Percentiles rank a stretch among this genome's conserved stretches.
phyloP scores from a whole-genome alignment of 2,888 invertebrate species.

The Campaea margaritaria region DNA sequence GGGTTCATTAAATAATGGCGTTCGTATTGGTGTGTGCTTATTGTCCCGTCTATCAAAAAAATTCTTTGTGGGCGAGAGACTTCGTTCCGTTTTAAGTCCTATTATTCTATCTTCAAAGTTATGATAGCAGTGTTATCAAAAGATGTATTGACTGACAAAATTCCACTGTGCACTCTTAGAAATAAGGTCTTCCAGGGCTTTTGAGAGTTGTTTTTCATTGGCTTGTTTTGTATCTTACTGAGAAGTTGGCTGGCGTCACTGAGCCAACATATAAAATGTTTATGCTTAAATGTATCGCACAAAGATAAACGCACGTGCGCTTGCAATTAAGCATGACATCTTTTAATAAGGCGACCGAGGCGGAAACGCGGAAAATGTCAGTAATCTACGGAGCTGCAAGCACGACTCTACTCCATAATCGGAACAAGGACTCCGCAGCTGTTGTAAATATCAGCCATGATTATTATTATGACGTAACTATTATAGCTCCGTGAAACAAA shows the following conservation, averaged over 20 bases:
- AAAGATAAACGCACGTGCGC: constrained; percentile 61
- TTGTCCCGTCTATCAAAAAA: constrained; percentile 82
- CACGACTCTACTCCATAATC: constrained; percentile 83
- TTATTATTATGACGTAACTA: constrained; percentile 80
- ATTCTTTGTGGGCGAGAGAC: constrained; percentile 72
- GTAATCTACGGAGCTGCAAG: constrained; percentile 76
- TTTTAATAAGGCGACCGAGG: constrained; percentile 78
- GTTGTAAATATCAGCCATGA: constrained; percentile 79
- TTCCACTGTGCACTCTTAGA: constrained; percentile 5
- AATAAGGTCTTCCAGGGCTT: too few relatives aligned
- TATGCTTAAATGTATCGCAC: constrained; percentile 25
- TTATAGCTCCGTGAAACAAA: constrained; percentile 74
- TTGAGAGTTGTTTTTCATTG: too few relatives aligned
- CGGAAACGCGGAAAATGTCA: constrained; percentile 84
- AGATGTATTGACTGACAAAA: constrained; percentile 16
- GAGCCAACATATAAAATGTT: neutral
- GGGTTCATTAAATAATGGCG: constrained; percentile 84
- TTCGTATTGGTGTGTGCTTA: constrained; percentile 79
- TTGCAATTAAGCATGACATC: constrained; percentile 68
- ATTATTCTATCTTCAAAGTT: constrained; percentile 45
- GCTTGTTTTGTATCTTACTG: neutral
- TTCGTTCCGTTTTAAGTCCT: constrained; percentile 54
- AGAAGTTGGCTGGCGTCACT: neutral
- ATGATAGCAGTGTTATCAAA: constrained; percentile 15
- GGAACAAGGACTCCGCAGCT: constrained; percentile 83